Conservation (phyloP, 2,113 vertebrate genomes). For the Cyrtonyx montezumae region DNA sequence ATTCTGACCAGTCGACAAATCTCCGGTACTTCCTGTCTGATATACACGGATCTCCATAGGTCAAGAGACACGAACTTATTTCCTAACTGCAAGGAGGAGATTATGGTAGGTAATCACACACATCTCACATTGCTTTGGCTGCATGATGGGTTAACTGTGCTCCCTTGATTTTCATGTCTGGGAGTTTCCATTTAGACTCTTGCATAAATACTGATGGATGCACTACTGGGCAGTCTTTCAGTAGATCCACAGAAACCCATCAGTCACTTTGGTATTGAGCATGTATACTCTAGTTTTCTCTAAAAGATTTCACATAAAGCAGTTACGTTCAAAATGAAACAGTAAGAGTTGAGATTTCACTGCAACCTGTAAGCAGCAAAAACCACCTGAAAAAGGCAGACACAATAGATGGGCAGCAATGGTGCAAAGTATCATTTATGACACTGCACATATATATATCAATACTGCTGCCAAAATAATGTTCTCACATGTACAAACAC, state of each 20-base stretch:
- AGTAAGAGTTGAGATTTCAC: background rate
- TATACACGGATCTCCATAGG: background rate
- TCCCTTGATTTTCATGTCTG: background rate
- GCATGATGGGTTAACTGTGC: accelerated
- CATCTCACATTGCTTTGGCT: background rate
- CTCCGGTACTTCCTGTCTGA: background rate
- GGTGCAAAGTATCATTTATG: background rate
- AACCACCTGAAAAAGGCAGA: background rate
- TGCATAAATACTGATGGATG: background rate
- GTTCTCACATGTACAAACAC: background rate
- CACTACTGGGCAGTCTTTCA: background rate
- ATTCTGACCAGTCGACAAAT: background rate
- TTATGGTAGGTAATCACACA: background rate
- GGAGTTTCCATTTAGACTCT: background rate
- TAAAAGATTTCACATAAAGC: background rate
- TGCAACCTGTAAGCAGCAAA: background rate
- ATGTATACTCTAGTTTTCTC: background rate
- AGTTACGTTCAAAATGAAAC: background rate
- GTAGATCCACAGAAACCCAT: background rate
- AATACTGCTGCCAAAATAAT: background rate
- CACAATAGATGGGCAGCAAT: background rate
- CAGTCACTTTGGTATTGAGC: background rate
- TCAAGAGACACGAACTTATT: background rate
- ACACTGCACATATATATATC: background rate
- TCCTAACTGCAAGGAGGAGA: background rate